Evolutionary conservation across 2,888 invertebrate genomes (phyloP), one percentile per base, ranked within the genome.

Genomic region (Drosophila borborema): DNA sequence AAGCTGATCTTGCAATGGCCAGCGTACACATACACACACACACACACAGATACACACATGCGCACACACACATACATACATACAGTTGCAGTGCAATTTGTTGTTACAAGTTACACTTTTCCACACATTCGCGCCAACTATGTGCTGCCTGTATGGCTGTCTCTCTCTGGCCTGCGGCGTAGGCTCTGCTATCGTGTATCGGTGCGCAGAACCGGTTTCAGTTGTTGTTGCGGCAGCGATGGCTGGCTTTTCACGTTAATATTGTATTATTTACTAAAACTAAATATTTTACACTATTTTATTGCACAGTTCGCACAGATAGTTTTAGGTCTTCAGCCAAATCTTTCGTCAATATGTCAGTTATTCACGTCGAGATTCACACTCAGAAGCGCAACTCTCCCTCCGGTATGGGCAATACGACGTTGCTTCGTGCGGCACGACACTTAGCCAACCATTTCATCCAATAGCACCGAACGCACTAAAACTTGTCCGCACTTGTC

Each of bases 391-490:
- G 77, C 58, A 78, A 77, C 74, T 78, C 79, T 74, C 79, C 69
- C 74, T 78, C 66, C 70, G 74, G 62, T 43, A 55, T 54, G 66
- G 70, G 59, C 81, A 78, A 66, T 64, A 77, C 83, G 80, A 82
- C 54, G 65, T 54, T 72, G 86, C 86, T 86, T 81, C 85, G 81
- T 82, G 86, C 88, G 81, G 66, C 88, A 80, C 90, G 79, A 91
- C 82, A 86, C 83, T 71, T 54, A 82, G 67, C 49, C 88, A 90
- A 90, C 92, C 91, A 87, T 84, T 88, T 91, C 90, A 89, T 92
- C 91, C 93, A 93, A 92, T 93, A 91, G 91, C 92, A 91, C 92
- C 89, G 88, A 91, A 88, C 90, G 91, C 89, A 93, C 93, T 93
- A 80, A 92, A 91, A 74, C 77, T 75, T 81, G 71, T 78, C 70